phyloP scores from a whole-genome alignment of 2,888 invertebrate genomes.

The Falcaria lacertinaria region DNA sequence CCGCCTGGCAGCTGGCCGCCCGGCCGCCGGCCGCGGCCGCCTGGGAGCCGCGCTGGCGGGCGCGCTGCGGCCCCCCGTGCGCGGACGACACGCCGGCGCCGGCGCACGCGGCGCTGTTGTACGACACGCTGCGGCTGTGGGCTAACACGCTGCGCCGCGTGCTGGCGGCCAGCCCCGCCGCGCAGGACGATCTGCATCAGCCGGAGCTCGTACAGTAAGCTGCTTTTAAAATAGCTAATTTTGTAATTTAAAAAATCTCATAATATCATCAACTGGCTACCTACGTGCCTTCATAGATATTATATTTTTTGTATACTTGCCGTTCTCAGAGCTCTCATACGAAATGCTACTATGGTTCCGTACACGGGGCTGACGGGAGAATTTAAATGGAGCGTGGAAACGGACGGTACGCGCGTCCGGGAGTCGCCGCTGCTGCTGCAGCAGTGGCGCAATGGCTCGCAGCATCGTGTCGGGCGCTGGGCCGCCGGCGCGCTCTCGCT shows the following conservation, averaged over 20 bases:
- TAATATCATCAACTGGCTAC: too few species aligned
- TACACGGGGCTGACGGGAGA: slow-evolving; percentile 52
- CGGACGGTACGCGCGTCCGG: slow-evolving; percentile 18
- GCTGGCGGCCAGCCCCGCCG: slow-evolving; percentile 31
- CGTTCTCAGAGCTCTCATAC: slow-evolving; percentile 37
- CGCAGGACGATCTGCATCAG: slow-evolving; percentile 50
- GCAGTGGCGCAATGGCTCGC: slow-evolving; percentile 84
- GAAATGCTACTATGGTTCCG: slow-evolving; percentile 28
- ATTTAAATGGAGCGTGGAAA: slow-evolving; percentile 41
- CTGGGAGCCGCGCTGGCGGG: slow-evolving; percentile 31
- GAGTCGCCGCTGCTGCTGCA: slow-evolving; percentile 60
- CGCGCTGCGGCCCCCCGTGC: slow-evolving; percentile 5
- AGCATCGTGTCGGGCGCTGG: slow-evolving; percentile 47
- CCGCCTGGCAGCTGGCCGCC: slow-evolving; percentile 28
- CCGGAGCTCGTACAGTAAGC: slow-evolving; percentile 35
- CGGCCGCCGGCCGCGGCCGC: slow-evolving; percentile 7
- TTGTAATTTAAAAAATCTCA: too few species aligned
- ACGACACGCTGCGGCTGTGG: slow-evolving; percentile 58
- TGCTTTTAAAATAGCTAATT: too few species aligned
- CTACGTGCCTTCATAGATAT: too few species aligned
- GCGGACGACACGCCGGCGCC: slow-evolving; percentile 4
- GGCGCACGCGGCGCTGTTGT: slow-evolving; percentile 53
- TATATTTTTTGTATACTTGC: too few species aligned
- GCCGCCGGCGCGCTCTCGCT: slow-evolving; percentile 87
- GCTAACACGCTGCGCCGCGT: slow-evolving; percentile 38